Evolutionary conservation across 2,797 vertebrate species (phyloP).

Genomic region (Gambelia wislizenii): DNA sequence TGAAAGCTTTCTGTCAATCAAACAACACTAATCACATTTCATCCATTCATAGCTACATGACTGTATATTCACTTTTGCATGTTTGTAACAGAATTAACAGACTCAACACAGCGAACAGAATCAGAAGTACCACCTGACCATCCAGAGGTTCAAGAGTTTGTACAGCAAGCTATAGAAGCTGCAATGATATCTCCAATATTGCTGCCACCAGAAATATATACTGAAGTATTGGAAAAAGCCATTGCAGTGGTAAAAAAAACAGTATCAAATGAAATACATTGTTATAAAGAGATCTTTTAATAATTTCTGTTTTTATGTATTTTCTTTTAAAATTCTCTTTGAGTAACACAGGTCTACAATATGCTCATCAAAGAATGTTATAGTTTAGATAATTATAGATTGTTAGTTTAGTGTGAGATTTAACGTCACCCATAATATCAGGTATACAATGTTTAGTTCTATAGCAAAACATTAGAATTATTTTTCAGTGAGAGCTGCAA

Average conservation of each 20-base stretch:
- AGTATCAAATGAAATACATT: constrained; percentile 1
- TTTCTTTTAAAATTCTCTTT: constrained; percentile 24
- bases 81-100: constrained; percentile 6
- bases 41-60: background rate
- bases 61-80: background rate
- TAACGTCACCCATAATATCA: background rate
- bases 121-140: constrained; percentile 83
- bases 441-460: background rate
- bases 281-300: background rate
- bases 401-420: background rate
- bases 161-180: constrained; percentile 77
- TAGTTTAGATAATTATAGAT: background rate
- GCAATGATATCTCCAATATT: constrained; percentile 65
- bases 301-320: background rate
- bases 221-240: constrained; percentile 77
- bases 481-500: background rate
- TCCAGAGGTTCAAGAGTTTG: constrained; percentile 83
- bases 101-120: constrained; percentile 38
- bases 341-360: background rate
- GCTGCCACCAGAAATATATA: constrained; percentile 73
- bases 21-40: background rate
- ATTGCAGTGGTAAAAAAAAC: constrained; percentile 81
- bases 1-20: background rate
- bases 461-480: background rate
- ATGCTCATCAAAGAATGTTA: background rate